A percentile compares a stretch with the other conserved stretches of the same genome.
phyloP scores from a whole-genome alignment of 2,113 vertebrate genomes.

The Pseudopodoces humilis region DNA sequence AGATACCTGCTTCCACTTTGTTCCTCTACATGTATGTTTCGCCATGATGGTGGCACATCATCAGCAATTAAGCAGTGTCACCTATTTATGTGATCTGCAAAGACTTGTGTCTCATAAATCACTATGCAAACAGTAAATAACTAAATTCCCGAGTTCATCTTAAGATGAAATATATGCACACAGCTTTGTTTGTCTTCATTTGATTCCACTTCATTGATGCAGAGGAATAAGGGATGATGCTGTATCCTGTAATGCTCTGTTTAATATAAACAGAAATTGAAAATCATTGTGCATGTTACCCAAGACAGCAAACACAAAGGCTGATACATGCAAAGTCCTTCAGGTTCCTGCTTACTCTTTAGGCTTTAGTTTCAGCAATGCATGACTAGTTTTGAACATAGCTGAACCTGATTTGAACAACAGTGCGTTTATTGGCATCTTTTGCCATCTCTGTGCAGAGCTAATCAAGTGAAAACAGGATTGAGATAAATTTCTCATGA shows the following conservation, averaged over 20 bases:
- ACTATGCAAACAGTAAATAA: fast-evolving
- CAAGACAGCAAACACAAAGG: neutral
- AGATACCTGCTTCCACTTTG: neutral
- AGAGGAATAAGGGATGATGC: neutral
- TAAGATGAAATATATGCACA: neutral
- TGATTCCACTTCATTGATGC: neutral
- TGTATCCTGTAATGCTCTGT: neutral
- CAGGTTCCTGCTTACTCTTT: neutral
- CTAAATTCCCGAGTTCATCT: neutral
- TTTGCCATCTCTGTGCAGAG: neutral
- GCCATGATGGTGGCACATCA: neutral
- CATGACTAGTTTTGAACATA: neutral
- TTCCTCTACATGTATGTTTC: neutral
- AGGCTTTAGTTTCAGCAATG: neutral
- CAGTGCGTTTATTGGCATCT: neutral
- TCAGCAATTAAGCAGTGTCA: neutral
- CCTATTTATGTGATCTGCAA: neutral
- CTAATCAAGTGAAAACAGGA: neutral
- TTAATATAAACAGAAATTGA: neutral
- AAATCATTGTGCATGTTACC: neutral
- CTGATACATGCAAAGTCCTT: neutral
- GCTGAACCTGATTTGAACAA: neutral
- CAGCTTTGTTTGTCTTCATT: neutral
- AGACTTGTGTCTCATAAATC: neutral
- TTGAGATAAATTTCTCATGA: neutral